A percentile compares a stretch with the other conserved stretches of the same genome.
Evolutionary conservation across 1,140 invertebrate species (phyloP).

Genomic region (Charaxes varanes): DNA sequence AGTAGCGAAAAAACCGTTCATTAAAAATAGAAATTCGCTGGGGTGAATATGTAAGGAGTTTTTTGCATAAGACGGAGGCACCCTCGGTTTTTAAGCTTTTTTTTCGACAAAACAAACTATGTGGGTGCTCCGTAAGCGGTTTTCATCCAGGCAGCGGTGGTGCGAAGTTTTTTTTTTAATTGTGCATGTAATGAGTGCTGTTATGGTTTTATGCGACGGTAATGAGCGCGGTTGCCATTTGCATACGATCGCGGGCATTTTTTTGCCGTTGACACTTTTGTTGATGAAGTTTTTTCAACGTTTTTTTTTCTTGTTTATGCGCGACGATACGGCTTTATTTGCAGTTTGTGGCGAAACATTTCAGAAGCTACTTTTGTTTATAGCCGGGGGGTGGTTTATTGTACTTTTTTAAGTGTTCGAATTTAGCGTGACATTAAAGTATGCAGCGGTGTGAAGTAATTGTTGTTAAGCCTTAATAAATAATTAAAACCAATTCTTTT

Average conservation of each 20-base stretch:
- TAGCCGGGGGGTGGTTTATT: constrained; percentile 56
- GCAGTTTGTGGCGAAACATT: constrained; percentile 67
- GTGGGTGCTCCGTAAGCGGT: constrained; percentile 67
- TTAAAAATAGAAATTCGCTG: constrained; percentile 68
- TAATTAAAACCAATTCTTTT: constrained; percentile 2
- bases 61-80: constrained; percentile 70
- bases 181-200: constrained; percentile 64
- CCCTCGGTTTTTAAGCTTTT: constrained; percentile 57
- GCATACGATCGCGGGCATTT: constrained; percentile 56
- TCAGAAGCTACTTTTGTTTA: constrained; percentile 58
- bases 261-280: constrained; percentile 59
- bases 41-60: constrained; percentile 72
- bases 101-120: constrained; percentile 58
- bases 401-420: constrained; percentile 48
- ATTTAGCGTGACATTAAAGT: constrained; percentile 26
- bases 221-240: constrained; percentile 67
- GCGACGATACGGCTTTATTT: constrained; percentile 58
- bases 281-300: constrained; percentile 60
- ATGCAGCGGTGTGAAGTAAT: neutral
- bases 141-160: constrained; percentile 59
- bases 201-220: constrained; percentile 63
- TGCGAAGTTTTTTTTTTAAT: constrained; percentile 66
- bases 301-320: constrained; percentile 54
- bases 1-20: too few relatives aligned
- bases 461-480: neutral